phyloP scores from a whole-genome alignment of 2,113 vertebrate genomes.

The Synodontis membranacea region DNA sequence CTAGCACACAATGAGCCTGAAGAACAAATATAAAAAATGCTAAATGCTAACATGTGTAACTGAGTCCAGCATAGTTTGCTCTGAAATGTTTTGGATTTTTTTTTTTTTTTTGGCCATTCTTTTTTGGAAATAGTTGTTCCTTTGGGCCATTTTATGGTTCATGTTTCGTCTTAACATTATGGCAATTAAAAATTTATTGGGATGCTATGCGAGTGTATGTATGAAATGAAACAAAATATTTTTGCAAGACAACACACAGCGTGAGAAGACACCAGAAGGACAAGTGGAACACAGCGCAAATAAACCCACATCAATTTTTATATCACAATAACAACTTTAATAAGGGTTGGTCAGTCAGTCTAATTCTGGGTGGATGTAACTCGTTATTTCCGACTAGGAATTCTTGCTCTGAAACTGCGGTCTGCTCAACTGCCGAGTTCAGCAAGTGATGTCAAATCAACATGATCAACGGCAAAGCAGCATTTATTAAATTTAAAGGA shows the following conservation, averaged over 20 bases:
- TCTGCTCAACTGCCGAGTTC: too few relatives aligned
- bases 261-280: not conserved
- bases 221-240: not conserved
- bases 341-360: too few relatives aligned
- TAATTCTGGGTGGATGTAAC: too few relatives aligned
- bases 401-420: not conserved
- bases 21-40: constrained; percentile 10
- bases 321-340: too few relatives aligned
- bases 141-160: not conserved
- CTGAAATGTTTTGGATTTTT: not conserved
- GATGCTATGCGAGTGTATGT: not conserved
- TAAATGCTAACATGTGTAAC: not conserved
- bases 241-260: not conserved
- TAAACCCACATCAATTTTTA: not conserved
- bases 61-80: not conserved
- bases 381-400: too few relatives aligned
- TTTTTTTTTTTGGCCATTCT: not conserved
- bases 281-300: too few relatives aligned
- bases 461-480: not conserved
- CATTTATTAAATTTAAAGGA: not conserved
- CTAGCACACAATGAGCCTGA: not conserved
- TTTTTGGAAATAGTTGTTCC: not conserved
- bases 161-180: not conserved
- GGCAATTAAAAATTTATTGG: not conserved
- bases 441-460: not conserved